Evolutionary conservation across 2,113 vertebrate genomes (phyloP), one percentile per base, ranked within the genome.

Genomic region (Anarhynchus alexandrinus): DNA sequence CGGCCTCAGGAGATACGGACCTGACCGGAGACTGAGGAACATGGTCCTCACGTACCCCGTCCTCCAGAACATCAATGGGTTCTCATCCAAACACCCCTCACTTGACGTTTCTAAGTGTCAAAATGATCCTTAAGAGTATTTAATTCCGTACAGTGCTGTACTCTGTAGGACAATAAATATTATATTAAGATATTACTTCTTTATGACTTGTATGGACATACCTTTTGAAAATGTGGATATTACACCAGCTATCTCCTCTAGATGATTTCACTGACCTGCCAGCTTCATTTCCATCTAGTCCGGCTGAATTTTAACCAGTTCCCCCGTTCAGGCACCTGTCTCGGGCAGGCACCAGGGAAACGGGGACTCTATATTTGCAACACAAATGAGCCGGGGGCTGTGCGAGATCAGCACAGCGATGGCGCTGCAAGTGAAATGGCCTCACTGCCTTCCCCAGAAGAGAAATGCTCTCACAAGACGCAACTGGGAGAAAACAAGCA

Each of bases 11-110:
- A 91, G 54, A 78, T 7, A 64, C 0, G 3, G 51, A 73, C 21
- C 26, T 49, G 55, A 65, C 16, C 1, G 0, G 43, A 61, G 18
- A 47, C 18, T 36, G 20, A 54, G 29, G n/a, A 71, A 82, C 12
- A 25, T 0, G 2, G 16, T 36, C 34, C 49, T 45, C 12, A 14
- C 2, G 21, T 47, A 51, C 23, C 5, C 17, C 51, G 12, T 16
- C 16, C 49, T 81, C 19, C 69, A 81, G 36, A 65, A 47, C 27
- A 17, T 51, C 17, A 26, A 8, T 30, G 22, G 57, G 45, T 74
- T 81, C 29, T 30, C 51, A 89, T 17, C 10, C 16, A 54, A 83
- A 80, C 10, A 16, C 34, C 51, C 34, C 12, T 78, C 42, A 42
- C 36, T 11, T 42, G 2, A 34, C 34, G 30, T 47, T 74, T 42